phyloP scores from a whole-genome alignment of 2,888 invertebrate genomes.

The Drosophila testacea region DNA sequence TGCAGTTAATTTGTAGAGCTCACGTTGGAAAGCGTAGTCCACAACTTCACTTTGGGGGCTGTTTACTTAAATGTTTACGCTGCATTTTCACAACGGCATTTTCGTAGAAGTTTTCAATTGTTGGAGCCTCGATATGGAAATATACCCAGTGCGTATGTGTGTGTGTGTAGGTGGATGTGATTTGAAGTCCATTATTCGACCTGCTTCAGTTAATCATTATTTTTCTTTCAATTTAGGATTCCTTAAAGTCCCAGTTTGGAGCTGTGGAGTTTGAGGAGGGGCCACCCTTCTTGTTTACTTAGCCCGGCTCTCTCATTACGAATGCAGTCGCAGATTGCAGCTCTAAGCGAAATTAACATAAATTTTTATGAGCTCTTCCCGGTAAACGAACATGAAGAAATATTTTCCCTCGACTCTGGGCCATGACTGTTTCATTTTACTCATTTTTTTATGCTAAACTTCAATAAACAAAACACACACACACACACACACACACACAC shows the following conservation, averaged over 20 bases:
- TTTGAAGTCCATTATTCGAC: slow-evolving; percentile 2
- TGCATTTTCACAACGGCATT: slow-evolving; percentile 74
- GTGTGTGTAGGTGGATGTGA: slow-evolving; percentile 45
- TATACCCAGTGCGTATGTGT: slow-evolving; percentile 25
- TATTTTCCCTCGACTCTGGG: slow-evolving; percentile 33
- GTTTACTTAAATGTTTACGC: slow-evolving; percentile 73
- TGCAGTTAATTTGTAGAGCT: slow-evolving; percentile 71
- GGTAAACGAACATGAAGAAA: slow-evolving; percentile 38
- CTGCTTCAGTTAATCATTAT: slow-evolving; percentile 68
- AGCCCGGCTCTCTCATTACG: slow-evolving; percentile 63
- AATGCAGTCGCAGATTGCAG: slow-evolving; percentile 74
- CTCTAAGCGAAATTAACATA: slow-evolving; percentile 81
- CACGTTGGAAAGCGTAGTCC: slow-evolving; percentile 23
- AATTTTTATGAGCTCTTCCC: slow-evolving; percentile 73
- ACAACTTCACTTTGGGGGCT: slow-evolving; percentile 18
- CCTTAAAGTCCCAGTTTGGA: slow-evolving; percentile 3
- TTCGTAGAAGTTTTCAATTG: slow-evolving; percentile 75
- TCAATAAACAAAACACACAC: slow-evolving; percentile 73
- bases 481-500: slow-evolving; percentile 55
- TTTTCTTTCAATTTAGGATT: slow-evolving; percentile 65
- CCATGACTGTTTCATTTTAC: slow-evolving; percentile 67
- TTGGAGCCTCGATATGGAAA: slow-evolving; percentile 37
- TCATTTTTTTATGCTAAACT: slow-evolving; percentile 67
- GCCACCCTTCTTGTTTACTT: slow-evolving; percentile 63
- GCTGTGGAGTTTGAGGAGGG: neutral